These are phyloP conservation scores for Apistogramma diplotaenia DNA, from an alignment of 2,113 vertebrate genomes.

Conservation along the genomic window DNA sequence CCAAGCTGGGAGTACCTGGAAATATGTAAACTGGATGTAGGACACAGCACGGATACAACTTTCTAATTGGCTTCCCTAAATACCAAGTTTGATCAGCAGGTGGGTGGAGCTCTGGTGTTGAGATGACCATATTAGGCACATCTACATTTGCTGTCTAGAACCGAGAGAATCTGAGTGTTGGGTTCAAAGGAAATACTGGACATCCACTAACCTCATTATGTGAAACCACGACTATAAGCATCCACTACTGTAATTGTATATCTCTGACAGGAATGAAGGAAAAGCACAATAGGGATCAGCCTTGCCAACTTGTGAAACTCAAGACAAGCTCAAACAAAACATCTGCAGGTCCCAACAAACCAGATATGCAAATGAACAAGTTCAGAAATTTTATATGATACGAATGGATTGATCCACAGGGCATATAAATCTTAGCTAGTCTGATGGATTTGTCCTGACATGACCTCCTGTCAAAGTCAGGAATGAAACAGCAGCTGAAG, in stretches of 20 bases:
- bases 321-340: background rate
- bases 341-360: background rate
- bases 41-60: background rate
- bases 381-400: background rate
- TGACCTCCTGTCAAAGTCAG: background rate
- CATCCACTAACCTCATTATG: too few species aligned
- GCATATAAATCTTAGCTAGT: background rate
- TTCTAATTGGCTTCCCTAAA: background rate
- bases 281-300: background rate
- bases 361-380: background rate
- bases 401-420: background rate
- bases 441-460: background rate
- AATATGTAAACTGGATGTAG: background rate
- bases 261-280: background rate
- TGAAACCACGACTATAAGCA: background rate
- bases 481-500: background rate
- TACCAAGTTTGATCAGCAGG: background rate
- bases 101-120: background rate
- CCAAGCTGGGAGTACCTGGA: background rate
- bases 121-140: background rate
- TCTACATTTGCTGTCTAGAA: background rate
- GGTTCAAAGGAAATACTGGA: background rate
- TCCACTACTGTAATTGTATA: background rate
- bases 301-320: background rate
- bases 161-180: background rate